Percentiles rank a stretch among this genome's conserved stretches.
phyloP scores from a whole-genome alignment of 2,888 invertebrate species.

The Folsomia candida region DNA sequence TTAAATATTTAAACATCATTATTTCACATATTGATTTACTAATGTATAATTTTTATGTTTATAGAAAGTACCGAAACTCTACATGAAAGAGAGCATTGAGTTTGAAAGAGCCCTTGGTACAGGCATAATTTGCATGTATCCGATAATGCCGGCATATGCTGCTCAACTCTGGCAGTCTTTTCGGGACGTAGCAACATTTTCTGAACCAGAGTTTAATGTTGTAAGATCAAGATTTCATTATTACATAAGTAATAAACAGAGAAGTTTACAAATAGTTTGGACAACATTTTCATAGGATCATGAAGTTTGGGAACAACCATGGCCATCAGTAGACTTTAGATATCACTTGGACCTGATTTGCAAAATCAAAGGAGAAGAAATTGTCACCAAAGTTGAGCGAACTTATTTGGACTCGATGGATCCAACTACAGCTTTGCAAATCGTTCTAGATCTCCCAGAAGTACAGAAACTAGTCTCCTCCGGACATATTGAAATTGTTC shows the following conservation, averaged over 20 bases:
- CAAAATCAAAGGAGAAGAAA: conserved; percentile 60
- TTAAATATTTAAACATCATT: background rate
- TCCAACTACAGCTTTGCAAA: conserved; percentile 59
- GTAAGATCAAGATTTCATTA: conserved; percentile 41
- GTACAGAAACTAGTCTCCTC: conserved; percentile 26
- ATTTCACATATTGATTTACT: background rate
- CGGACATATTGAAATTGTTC: conserved; percentile 36
- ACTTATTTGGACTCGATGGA: conserved; percentile 59
- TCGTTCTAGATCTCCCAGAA: conserved; percentile 56
- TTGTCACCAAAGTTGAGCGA: conserved; percentile 59
- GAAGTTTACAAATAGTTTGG: too few relatives aligned
- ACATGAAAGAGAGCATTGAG: conserved; percentile 51
- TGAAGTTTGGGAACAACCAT: conserved; percentile 70
- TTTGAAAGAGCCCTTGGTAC: conserved; percentile 76
- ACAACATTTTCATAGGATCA: conserved; percentile 55
- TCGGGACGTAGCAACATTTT: conserved; percentile 65
- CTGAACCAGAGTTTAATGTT: conserved; percentile 65
- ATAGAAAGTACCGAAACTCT: conserved; percentile 53
- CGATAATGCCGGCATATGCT: conserved; percentile 86
- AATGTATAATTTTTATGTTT: conserved; percentile 18
- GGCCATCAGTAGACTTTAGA: conserved; percentile 72
- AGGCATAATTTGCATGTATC: conserved; percentile 80
- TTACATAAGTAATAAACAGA: too few relatives aligned
- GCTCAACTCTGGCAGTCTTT: conserved; percentile 84
- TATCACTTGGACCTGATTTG: conserved; percentile 64